Base-by-base conservation (phyloP, 2,888 invertebrate genomes). In the Dichetophora obliterata region DNA sequence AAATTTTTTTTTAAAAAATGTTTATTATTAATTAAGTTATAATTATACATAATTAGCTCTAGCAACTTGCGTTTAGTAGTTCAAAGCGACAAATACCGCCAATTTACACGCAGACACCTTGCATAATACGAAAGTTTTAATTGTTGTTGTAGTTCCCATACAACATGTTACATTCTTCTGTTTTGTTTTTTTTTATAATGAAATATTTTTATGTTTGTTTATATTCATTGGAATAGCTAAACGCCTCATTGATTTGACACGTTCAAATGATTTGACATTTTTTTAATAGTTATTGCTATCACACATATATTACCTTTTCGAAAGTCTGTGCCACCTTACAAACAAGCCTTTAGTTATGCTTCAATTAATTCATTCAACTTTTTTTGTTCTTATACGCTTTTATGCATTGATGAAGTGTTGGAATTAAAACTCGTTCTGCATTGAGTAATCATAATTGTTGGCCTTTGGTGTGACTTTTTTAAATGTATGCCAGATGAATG, bases 61-160 rank as follows among this genome's bases (percentile, higher is more conserved):
- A 22, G 68, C 8, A 6, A 19, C 68, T 48, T 16, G 24, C 14
- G 50, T 50, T 24, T 14, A 59, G 6, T 22, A 24, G 22, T 50
- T 68, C 16, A 50, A 50, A 48, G 68, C 50, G 68, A 22, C 68
- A 68, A 68, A 68, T 68, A 50, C 48, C 68, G 68, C 22, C 68
- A 68, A 16, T 68, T 68, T 24, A 48, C 68, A 68, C 50, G 22
- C 50, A 11, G 68, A 68, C 68, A 27, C 48, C 27, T 27, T 31
- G 16, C 0, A 31, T 11, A 11, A 31, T 22, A 63, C 16, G 22
- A 71, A n/a, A 22, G 54, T 3, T 54, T 69, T 52, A n/a, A 52
- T 37, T 61, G 63, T 63, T 63, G n/a, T 59, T 63, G n/a, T 59
- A 34, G 31, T 24, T 48, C 5, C 50, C 0, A 43, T 48, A 66